phyloP scores from a whole-genome alignment of 2,888 invertebrate species.

The Leptarthrus brevirostris region DNA sequence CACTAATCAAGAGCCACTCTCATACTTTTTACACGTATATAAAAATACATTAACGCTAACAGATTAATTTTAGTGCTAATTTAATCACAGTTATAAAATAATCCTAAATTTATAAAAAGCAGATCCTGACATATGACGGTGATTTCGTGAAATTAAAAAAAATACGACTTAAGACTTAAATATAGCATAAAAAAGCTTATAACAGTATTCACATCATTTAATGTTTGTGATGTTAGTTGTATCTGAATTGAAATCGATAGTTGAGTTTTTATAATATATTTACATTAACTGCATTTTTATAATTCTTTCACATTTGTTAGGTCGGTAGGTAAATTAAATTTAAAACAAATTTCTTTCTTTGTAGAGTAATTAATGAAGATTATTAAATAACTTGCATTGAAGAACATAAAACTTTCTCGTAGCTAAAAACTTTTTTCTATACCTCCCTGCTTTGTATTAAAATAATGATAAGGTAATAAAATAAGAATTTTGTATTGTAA shows the following conservation, averaged over 20 bases:
- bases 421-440: too few relatives aligned
- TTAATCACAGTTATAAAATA: background rate
- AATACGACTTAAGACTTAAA: conserved; percentile 1
- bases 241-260: background rate
- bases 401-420: too few relatives aligned
- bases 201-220: conserved; percentile 10
- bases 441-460: too few relatives aligned
- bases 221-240: background rate
- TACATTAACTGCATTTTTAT: background rate
- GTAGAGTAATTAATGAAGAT: too few relatives aligned
- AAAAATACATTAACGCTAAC: too few relatives aligned
- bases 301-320: background rate
- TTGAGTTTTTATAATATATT: background rate
- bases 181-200: conserved; percentile 35
- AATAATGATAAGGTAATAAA: too few relatives aligned
- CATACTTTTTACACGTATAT: too few relatives aligned
- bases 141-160: background rate
- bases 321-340: background rate
- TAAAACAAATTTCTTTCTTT: too few relatives aligned
- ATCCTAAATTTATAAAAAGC: background rate
- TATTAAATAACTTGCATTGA: too few relatives aligned
- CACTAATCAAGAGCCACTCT: too few relatives aligned
- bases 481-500: background rate
- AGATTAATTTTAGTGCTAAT: too few relatives aligned
- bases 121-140: conserved; percentile 21